Base-by-base conservation (phyloP, 2,113 vertebrate genomes). In the Egretta garzetta region DNA sequence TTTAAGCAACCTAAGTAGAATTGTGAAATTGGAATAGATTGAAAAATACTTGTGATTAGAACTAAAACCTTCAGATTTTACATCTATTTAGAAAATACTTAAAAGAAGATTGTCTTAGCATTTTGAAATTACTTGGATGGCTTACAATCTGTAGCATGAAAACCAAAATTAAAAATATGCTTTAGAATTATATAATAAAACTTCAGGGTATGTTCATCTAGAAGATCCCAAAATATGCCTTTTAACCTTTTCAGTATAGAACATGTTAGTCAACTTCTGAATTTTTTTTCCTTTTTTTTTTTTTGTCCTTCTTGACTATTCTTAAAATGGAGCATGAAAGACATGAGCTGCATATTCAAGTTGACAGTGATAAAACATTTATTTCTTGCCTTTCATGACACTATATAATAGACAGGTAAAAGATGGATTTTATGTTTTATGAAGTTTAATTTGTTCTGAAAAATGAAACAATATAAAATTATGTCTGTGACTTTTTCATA, bases 361-460 rank as follows among this genome's bases (percentile, higher is more conserved):
- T 64, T 94, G 88, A 96, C 85, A 86, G 80, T 49, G 85, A 84
- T 90, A 96, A 96, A 97, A 86, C 43, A 84, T 97, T 97, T 96
- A 95, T 97, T 98, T 96, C 90, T 74, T 83, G 73, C 53, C 64
- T 96, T 95, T 86, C 47, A 33, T 56, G 89, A 94, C 81, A 86
- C 79, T 86, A 39, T 94, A 74, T 94, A 87, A 96, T 33, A 94
- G 96, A 68, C 39, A 84, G 21, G 80, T 71, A 50, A 93, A 95
- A 93, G 82, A 80, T 77, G 35, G 64, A 81, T 92, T 95, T 93
- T 73, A 55, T 35, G 68, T 90, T 88, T 95, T 88, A 92, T 53
- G 55, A 95, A 96, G 53, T 88, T 92, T 93, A 81, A 81, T 95
- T 96, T 96, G 62, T 90, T 96, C 92, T 95, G 84, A 95, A 96